Evolutionary conservation across 1,140 invertebrate genomes (phyloP).

Genomic region (Parasteatoda tepidariorum): DNA sequence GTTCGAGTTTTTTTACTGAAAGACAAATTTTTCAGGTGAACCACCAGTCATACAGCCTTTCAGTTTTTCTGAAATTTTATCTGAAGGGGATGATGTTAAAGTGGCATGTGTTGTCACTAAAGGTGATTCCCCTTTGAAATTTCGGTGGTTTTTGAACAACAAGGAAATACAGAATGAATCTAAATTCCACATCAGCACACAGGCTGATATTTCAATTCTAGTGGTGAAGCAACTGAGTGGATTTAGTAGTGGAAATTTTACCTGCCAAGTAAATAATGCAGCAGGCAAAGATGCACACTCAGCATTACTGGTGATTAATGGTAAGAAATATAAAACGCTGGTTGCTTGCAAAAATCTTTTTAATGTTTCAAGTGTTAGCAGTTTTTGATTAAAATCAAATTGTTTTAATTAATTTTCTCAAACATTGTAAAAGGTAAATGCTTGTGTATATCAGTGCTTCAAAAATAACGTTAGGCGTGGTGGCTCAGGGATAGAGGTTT

Average conservation of each 20-base stretch:
- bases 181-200: conserved; percentile 18
- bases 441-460: no score
- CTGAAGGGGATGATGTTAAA: conserved; percentile 29
- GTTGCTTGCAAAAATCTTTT: no score
- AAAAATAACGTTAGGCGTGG: no score
- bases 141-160: conserved; percentile 34
- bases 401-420: no score
- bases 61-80: conserved; percentile 5
- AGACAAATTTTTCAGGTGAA: not conserved
- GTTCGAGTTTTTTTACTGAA: no score
- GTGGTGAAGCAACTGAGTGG: conserved; percentile 81
- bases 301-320: conserved; percentile 85
- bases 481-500: no score
- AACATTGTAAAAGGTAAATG: no score
- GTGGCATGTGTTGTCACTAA: conserved; percentile 9
- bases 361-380: no score
- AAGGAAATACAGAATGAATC: conserved; percentile 15
- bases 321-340: no score
- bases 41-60: conserved; percentile 46
- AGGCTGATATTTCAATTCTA: conserved; percentile 71
- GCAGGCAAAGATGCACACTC: conserved; percentile 92
- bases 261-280: conserved; percentile 90
- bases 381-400: no score
- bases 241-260: conserved; percentile 82
- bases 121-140: conserved; percentile 8